A percentile compares a stretch with the other conserved stretches of the same genome.
Evolutionary conservation across 2,797 vertebrate species (phyloP).

Genomic region (Bovichtus diacanthus): DNA sequence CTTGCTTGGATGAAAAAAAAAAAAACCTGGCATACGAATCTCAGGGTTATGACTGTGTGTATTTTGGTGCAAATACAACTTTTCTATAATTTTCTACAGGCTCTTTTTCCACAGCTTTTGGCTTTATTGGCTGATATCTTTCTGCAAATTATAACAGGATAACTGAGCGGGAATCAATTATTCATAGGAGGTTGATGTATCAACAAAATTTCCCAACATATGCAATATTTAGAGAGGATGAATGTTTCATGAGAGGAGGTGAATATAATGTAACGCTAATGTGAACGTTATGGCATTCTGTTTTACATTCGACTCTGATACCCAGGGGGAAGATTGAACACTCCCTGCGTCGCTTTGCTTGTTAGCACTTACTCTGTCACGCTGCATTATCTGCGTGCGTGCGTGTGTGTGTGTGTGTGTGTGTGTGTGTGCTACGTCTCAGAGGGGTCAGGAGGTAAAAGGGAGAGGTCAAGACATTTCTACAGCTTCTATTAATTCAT

Average conservation of each 20-base stretch:
- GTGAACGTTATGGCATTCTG: slow-evolving; percentile 39
- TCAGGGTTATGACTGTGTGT: neutral
- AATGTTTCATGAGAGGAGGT: slow-evolving; percentile 61
- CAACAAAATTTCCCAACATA: slow-evolving; percentile 54
- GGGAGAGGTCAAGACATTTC: slow-evolving; percentile 13
- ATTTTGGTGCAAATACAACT: neutral
- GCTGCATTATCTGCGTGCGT: slow-evolving; percentile 23
- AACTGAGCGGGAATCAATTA: slow-evolving; percentile 24
- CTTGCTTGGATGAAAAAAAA: neutral
- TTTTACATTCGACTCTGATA: slow-evolving; percentile 48
- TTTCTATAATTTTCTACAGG: neutral
- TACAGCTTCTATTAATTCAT: neutral
- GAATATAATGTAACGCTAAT: slow-evolving; percentile 46
- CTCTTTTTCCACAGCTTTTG: neutral
- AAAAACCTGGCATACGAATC: neutral
- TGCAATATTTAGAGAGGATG: slow-evolving; percentile 60
- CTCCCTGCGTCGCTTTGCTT: slow-evolving; percentile 28
- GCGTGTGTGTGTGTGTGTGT: slow-evolving; percentile 7
- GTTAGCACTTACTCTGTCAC: slow-evolving; percentile 53
- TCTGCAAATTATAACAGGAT: neutral
- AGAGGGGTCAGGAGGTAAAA: slow-evolving; percentile 21
- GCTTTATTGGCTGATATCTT: neutral
- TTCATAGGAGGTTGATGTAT: slow-evolving; percentile 35
- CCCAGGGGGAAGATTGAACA: slow-evolving; percentile 29
- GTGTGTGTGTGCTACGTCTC: neutral